These are phyloP conservation scores for Drosophila parvula DNA, from an alignment of 1,140 invertebrate species.

Conservation along the genomic window DNA sequence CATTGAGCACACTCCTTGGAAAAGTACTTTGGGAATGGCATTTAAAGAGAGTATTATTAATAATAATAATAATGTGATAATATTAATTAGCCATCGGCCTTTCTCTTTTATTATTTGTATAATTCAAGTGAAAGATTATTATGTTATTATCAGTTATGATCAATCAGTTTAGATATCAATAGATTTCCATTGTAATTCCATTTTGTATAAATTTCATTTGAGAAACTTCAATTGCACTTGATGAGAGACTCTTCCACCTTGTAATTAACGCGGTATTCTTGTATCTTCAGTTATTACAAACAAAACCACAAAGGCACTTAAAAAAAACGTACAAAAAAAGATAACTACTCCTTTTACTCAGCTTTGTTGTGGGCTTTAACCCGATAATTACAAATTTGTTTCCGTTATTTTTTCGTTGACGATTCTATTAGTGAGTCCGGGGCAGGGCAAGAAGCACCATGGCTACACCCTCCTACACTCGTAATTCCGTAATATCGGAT, in stretches of 20 bases:
- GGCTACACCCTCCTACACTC: conserved; percentile 1
- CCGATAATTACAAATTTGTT: neutral
- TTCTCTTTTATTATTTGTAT: no score
- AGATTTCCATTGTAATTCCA: no score
- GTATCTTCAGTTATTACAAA: conserved; percentile 6
- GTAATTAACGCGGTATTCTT: neutral
- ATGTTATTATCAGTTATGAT: no score
- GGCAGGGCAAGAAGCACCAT: neutral
- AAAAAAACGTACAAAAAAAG: neutral
- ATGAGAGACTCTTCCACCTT: neutral
- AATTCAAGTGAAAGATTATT: no score
- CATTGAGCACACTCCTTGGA: neutral
- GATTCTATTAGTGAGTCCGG: neutral
- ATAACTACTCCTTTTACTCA: neutral
- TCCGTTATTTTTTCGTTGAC: conserved; percentile 3
- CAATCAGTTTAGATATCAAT: no score
- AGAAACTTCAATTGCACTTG: neutral
- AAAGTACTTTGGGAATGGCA: neutral
- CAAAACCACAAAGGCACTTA: neutral
- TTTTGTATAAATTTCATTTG: neutral
- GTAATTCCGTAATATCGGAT: neutral
- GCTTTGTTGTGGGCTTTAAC: neutral
- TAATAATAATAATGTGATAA: no score
- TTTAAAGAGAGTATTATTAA: no score
- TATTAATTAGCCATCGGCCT: no score